A percentile compares a stretch with the other conserved stretches of the same genome.
These are phyloP conservation scores for Apostichopus parvimensis DNA, from an alignment of 35 echinoderm and acorn worm genomes.

Conservation along the genomic window DNA sequence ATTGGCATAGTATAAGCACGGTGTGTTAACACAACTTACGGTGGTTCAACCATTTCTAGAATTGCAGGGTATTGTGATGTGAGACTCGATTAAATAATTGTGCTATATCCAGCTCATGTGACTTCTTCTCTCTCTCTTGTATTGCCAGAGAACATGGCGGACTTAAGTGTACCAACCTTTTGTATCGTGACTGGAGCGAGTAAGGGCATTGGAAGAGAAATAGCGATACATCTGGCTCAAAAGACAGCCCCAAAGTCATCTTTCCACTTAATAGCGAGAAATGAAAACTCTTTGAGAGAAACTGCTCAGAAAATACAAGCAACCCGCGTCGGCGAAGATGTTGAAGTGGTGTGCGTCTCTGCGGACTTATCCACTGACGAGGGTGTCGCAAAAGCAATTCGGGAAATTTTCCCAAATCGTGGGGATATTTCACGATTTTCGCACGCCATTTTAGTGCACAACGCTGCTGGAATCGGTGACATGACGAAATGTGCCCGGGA, in stretches of 20 bases:
- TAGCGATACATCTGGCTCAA: conserved; percentile 1
- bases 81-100: no score
- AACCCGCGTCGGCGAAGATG: neutral
- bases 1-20: no score
- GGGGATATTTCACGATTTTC: conserved; percentile 32
- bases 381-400: neutral
- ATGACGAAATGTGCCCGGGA: conserved; percentile 5
- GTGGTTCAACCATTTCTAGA: no score
- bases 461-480: conserved; percentile 43
- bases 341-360: conserved; percentile 15
- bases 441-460: conserved; percentile 63
- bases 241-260: neutral
- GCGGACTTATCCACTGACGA: neutral
- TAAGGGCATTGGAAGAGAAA: conserved; percentile 1
- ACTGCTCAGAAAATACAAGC: neutral
- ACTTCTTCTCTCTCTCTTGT: no score
- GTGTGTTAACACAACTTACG: no score
- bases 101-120: no score
- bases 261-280: conserved; percentile 8
- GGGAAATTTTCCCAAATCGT: neutral
- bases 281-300: neutral
- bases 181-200: conserved; percentile 38
- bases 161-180: neutral
- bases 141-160: no score
- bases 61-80: no score